phyloP scores from a whole-genome alignment of 2,888 invertebrate genomes.

The Drosophila borealis region DNA sequence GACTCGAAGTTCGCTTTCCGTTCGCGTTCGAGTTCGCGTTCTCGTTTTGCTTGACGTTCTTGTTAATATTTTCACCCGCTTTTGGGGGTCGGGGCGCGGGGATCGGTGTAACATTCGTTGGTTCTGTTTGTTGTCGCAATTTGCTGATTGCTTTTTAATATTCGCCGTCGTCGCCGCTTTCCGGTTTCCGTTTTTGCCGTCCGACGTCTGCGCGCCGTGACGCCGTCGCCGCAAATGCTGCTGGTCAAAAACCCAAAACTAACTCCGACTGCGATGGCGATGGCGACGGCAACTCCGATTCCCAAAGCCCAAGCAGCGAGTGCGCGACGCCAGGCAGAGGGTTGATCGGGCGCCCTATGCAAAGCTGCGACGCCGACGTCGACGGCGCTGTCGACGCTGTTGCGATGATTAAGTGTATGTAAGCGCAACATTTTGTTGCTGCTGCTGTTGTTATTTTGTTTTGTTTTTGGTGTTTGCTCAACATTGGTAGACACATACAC shows the following conservation, averaged over 20 bases:
- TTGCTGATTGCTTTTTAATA: conserved; percentile 61
- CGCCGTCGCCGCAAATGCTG: conserved; percentile 81
- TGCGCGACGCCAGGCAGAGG: not conserved
- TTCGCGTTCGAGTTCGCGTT: conserved; percentile 1
- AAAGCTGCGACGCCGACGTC: conserved; percentile 27
- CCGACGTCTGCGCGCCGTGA: conserved; percentile 78
- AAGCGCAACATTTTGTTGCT: conserved; percentile 49
- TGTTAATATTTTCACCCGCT: conserved; percentile 6
- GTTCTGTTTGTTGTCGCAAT: conserved; percentile 38
- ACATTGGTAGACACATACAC: conserved; percentile 49
- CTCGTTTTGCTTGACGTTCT: not conserved
- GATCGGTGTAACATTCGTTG: conserved; percentile 25
- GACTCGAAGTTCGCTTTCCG: too few species aligned
- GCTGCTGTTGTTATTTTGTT: conserved; percentile 17
- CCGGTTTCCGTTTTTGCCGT: conserved; percentile 67
- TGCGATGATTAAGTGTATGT: conserved; percentile 56
- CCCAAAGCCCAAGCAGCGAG: conserved; percentile 4
- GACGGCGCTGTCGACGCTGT: conserved; percentile 15
- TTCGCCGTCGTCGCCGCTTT: conserved; percentile 42
- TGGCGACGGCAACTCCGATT: conserved; percentile 22
- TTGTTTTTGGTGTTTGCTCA: conserved; percentile 57
- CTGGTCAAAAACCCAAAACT: conserved; percentile 70
- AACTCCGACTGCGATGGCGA: conserved; percentile 28
- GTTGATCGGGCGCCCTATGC: conserved; percentile 40
- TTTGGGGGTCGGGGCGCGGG: not conserved